Base-by-base conservation (phyloP, 2,888 invertebrate genomes). In the Cenopis cana region DNA sequence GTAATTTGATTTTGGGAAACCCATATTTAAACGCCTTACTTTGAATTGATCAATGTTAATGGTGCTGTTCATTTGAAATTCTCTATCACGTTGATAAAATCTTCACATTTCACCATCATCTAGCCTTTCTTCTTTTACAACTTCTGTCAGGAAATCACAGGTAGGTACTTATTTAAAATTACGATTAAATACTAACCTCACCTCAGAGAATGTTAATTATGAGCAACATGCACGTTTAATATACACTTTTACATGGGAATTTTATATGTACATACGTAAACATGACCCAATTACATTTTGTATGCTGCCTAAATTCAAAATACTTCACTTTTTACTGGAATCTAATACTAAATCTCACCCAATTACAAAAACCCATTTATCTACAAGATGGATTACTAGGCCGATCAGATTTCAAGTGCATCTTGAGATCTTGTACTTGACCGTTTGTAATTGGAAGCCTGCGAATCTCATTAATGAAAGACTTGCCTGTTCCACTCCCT, bases 361-460 rank as follows among this genome's bases (percentile, higher is more conserved):
- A 54, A 55, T 46, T 66, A 59, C 57, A 49, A 62, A 64, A 68
- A 29, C 50, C 29, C 60, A 50, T 33, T 52, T 65, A 69, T 60
- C 50, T 29, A 60, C 24, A 65, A 71, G 66, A 71, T 49, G 49
- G 17, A 71, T 71, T 36, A 55, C 60, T 61, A 46, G 29, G 17
- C 59, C 54, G 66, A 79, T 80, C 83, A 77, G 74, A 83, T 89
- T 87, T 85, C 88, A 86, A 88, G 84, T 85, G 85, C 82, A 83
- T 82, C 83, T 82, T 79, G 67, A 69, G 73, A 74, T 75, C 74
- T 76, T 74, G 77, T 79, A 77, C 81, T 77, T 79, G 79, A 78
- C 78, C 76, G 78, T 74, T 68, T 67, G 82, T 78, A 82, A 83
- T 75, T 68, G 67, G 67, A 76, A 83, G 75, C 71, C 69, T 75